phyloP scores from a whole-genome alignment of 2,797 vertebrate genomes.

The Girardinus metallicus region DNA sequence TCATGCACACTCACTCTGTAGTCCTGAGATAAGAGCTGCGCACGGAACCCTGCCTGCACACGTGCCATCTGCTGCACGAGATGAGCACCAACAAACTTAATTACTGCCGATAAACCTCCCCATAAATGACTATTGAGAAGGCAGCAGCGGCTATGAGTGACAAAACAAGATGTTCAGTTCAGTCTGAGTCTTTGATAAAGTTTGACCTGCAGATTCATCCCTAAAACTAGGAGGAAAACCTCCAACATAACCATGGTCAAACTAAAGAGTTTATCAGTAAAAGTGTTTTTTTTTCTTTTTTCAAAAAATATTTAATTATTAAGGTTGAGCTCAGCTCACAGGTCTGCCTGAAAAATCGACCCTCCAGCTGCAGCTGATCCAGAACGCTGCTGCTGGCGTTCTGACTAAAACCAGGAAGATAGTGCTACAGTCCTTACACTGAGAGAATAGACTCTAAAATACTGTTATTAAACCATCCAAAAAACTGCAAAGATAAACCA shows the following conservation, averaged over 20 bases:
- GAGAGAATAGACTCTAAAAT: no score
- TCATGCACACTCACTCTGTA: slow-evolving; percentile 25
- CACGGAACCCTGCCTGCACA: slow-evolving; percentile 8
- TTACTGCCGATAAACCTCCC: neutral
- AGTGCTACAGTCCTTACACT: no score
- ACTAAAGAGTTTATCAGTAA: neutral
- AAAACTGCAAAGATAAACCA: no score
- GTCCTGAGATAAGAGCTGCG: slow-evolving; percentile 46
- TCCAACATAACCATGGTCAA: neutral
- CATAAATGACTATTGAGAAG: slow-evolving; percentile 3
- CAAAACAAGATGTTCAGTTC: neutral
- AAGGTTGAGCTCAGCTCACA: no score
- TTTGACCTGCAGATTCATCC: neutral
- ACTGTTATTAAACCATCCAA: no score
- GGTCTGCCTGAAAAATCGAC: no score
- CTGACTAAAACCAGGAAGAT: no score
- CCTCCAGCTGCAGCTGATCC: no score
- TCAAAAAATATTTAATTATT: no score
- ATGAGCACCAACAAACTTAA: slow-evolving; percentile 7
- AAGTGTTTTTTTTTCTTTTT: neutral
- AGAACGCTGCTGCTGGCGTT: no score
- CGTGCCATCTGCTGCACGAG: slow-evolving; percentile 7
- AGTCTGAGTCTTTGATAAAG: neutral
- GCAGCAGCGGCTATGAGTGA: neutral
- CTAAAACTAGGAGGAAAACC: neutral